These are phyloP conservation scores for Oreonectes daqikongensis DNA, from an alignment of 2,797 vertebrate species.

Conservation along the genomic window DNA sequence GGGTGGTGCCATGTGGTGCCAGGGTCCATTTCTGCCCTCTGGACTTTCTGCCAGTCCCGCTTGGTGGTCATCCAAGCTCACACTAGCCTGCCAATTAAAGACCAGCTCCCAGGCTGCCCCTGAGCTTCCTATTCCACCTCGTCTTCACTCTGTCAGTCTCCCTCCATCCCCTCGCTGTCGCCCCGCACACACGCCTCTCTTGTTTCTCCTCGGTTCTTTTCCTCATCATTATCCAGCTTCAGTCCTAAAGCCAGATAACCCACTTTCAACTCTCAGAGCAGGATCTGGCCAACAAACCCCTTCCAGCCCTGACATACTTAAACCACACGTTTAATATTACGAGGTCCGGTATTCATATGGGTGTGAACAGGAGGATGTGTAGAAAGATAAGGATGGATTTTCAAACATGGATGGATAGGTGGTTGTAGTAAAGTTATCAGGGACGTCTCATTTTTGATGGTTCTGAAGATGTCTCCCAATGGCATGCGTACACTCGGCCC, in stretches of 20 bases:
- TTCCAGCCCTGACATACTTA: constrained; percentile 40
- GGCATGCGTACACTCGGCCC: background rate
- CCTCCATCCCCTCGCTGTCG: constrained; percentile 16
- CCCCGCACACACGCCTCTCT: constrained; percentile 30
- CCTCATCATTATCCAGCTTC: constrained; percentile 41
- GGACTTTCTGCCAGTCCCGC: constrained; percentile 68
- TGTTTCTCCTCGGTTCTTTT: constrained; percentile 41
- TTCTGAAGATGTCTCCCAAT: constrained; percentile 8
- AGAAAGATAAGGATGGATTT: too few species aligned
- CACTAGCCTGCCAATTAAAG: constrained; percentile 79
- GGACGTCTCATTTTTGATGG: background rate
- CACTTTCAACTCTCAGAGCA: constrained; percentile 44
- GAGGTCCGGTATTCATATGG: background rate
- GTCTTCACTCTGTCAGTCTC: constrained; percentile 20
- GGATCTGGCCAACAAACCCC: constrained; percentile 39
- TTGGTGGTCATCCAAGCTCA: constrained; percentile 75
- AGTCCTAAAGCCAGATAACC: constrained; percentile 50
- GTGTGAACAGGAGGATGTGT: constrained; percentile 3
- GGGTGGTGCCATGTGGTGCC: constrained; percentile 71
- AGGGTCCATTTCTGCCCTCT: constrained; percentile 68
- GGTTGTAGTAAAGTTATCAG: background rate
- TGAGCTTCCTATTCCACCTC: constrained; percentile 63
- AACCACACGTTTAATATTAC: constrained; percentile 25
- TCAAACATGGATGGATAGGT: too few species aligned
- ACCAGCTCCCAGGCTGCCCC: constrained; percentile 69